Evolutionary conservation across 2,113 vertebrate genomes (phyloP), one percentile per base, ranked within the genome.

Genomic region (Chrysemys picta): DNA sequence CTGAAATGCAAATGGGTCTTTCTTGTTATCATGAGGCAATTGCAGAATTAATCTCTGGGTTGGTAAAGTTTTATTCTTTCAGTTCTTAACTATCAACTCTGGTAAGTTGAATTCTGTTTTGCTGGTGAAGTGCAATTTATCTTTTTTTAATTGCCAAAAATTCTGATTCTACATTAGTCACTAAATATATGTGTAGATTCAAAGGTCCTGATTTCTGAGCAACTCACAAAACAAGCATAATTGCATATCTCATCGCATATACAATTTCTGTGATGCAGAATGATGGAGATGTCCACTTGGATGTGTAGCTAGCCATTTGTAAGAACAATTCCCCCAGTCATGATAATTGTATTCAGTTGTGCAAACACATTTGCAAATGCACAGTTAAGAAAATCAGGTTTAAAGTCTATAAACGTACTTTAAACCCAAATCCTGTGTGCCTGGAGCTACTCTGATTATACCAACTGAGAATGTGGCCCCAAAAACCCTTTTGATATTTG

Each of bases 391-490:
- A 50, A 72, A 81, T 81, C 0, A 1, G 50, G 79, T 47, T 72
- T 84, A 29, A 87, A 93, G 80, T n/a, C 72, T 88, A 45, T 54
- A 88, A 82, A 65, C 80, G 4, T 1, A 5, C 25, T 84, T 80
- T 80, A 69, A 72, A 16, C 12, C 49, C 24, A 80, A 65, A 87
- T 87, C 49, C 50, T 35, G 29, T 31, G 35, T 53, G 50, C 54
- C 56, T 80, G 78, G n/a, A 92, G 27, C 27, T 82, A 4, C 79
- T 22, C 72, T 89, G 89, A 35, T 95, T 95, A 29, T 89, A 2
- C 49, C 50, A 25, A 65, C 80, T 38, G 57, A 90, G 89, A n/a
- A 45, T 85, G 76, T 14, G 50, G 54, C 88, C 13, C 29, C 56
- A 29, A 59, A 80, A 52, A 16, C 27, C 35, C 38, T 83, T 85